Evolutionary conservation across 2,113 vertebrate genomes (phyloP).

Genomic region (Centropus unirufus): DNA sequence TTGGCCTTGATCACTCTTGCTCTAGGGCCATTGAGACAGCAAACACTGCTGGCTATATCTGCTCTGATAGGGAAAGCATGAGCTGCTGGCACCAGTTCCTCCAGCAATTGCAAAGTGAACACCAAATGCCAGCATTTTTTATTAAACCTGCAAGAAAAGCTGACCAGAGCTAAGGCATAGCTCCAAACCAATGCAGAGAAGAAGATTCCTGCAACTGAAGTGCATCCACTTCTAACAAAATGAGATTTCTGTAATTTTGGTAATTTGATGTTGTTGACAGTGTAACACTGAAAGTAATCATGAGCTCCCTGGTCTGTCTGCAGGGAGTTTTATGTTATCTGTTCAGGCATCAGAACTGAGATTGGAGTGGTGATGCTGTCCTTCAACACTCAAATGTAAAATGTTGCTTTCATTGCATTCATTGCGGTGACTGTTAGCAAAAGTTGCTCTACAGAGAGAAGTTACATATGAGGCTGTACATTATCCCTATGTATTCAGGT

Average conservation of each 20-base stretch:
- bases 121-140: slow-evolving; percentile 26
- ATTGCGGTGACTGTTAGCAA: neutral
- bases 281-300: neutral
- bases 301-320: neutral
- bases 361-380: neutral
- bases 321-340: slow-evolving; percentile 4
- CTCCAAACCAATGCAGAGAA: neutral
- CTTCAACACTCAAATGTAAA: neutral
- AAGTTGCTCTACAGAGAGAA: neutral
- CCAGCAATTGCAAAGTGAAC: neutral
- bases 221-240: neutral
- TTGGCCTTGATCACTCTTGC: slow-evolving; percentile 44
- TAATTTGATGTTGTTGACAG: neutral
- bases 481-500: neutral
- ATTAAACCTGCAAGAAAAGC: neutral
- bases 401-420: neutral
- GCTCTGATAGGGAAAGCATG: slow-evolving; percentile 39
- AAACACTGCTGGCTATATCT: slow-evolving; percentile 44
- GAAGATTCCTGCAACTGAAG: neutral
- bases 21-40: slow-evolving; percentile 36
- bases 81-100: slow-evolving; percentile 31
- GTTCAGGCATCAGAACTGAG: neutral
- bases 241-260: neutral
- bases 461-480: neutral
- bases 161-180: neutral